Percentiles rank a stretch among this genome's conserved stretches.
Conservation (phyloP, 1,140 invertebrate genomes). For the Araneus ventricosus region DNA sequence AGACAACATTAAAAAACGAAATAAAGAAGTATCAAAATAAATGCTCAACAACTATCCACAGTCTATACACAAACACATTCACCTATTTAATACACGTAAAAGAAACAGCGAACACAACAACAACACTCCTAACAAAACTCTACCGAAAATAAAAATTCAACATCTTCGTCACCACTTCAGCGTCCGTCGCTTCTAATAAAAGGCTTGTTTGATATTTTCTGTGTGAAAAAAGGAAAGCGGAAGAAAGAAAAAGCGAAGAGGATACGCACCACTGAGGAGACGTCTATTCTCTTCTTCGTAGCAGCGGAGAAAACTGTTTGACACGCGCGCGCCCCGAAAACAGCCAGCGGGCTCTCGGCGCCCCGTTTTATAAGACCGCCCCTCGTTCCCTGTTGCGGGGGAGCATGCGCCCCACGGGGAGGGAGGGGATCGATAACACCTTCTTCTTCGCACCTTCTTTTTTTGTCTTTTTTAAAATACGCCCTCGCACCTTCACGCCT, state of each 20-base stretch:
- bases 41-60: too few relatives aligned
- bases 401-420: slow-evolving; percentile 8
- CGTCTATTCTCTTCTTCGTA: background rate
- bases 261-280: slow-evolving; percentile 5
- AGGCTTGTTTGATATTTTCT: too few relatives aligned
- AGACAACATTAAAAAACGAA: too few relatives aligned
- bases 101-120: too few relatives aligned
- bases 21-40: too few relatives aligned
- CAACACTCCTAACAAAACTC: too few relatives aligned
- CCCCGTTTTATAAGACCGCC: slow-evolving; percentile 23
- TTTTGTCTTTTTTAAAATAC: background rate
- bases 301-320: slow-evolving; percentile 14
- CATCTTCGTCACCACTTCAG: too few relatives aligned
- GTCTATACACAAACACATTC: too few relatives aligned
- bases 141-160: too few relatives aligned
- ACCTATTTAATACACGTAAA: too few relatives aligned
- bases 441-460: background rate
- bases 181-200: too few relatives aligned
- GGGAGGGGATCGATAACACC: slow-evolving; percentile 8
- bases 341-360: background rate
- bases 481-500: background rate
- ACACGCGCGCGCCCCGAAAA: background rate
- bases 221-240: too few relatives aligned
- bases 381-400: slow-evolving; percentile 16
- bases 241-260: background rate